These are phyloP conservation scores for Paramormyrops kingsleyae DNA, from an alignment of 2,113 vertebrate species.

Conservation along the genomic window DNA sequence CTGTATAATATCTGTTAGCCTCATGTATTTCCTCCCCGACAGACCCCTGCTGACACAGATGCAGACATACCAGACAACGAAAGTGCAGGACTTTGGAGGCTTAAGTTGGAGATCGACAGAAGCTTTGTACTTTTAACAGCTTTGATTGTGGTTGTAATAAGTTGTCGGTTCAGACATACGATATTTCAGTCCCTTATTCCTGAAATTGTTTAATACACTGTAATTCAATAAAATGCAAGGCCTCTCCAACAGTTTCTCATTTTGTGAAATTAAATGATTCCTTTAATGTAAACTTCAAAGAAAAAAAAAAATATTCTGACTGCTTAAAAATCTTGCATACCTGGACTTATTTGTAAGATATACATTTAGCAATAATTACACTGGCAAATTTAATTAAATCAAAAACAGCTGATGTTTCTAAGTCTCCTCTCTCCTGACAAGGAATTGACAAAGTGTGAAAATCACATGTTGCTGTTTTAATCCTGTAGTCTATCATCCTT, in stretches of 20 bases:
- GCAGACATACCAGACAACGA: neutral
- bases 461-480: neutral
- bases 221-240: neutral
- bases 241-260: neutral
- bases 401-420: neutral
- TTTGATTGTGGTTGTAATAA: neutral
- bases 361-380: neutral
- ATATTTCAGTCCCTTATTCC: neutral
- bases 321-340: neutral
- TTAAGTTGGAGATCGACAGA: neutral
- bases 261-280: neutral
- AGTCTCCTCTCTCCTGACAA: neutral
- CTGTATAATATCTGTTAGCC: neutral
- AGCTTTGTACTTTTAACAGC: neutral
- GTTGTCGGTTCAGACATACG: neutral
- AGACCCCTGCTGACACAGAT: neutral
- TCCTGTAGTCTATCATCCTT: neutral
- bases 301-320: neutral
- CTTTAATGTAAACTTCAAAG: neutral
- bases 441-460: neutral
- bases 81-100: neutral
- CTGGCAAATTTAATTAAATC: neutral
- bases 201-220: neutral
- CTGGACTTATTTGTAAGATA: neutral
- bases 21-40: neutral